A percentile compares a stretch with the other conserved stretches of the same genome.
Evolutionary conservation across 2,888 invertebrate species (phyloP).

Genomic region (Lasius platythorax): DNA sequence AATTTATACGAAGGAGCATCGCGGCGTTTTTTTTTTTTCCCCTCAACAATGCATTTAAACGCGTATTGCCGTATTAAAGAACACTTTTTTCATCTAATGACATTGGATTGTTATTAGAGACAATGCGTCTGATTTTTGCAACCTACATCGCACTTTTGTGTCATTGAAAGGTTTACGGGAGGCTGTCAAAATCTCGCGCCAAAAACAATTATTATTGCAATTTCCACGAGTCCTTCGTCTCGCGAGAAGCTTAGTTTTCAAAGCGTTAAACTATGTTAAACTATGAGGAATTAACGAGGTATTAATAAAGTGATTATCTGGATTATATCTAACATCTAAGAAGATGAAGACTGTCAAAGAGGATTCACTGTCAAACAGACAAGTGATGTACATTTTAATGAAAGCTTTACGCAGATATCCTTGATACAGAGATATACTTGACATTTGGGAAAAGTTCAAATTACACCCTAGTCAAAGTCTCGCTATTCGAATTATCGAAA

Average conservation of each 20-base stretch:
- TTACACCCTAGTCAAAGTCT: background rate
- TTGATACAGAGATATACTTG: background rate
- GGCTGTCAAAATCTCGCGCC: background rate
- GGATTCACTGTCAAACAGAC: background rate
- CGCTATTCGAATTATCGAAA: background rate
- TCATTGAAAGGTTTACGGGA: background rate
- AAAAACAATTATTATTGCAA: background rate
- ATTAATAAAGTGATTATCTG: background rate
- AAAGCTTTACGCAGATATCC: background rate
- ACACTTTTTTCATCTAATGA: background rate
- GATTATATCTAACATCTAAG: background rate
- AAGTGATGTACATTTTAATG: background rate
- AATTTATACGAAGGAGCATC: background rate
- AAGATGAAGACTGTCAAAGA: background rate
- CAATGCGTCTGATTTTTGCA: background rate
- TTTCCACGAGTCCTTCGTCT: background rate
- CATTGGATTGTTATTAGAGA: background rate
- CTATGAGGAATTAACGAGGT: background rate
- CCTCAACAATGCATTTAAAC: background rate
- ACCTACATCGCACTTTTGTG: slow-evolving; percentile 21
- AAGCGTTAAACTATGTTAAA: background rate
- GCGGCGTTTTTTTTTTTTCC: background rate
- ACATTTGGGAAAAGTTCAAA: background rate
- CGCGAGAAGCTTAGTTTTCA: background rate
- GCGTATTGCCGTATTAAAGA: background rate